Base-by-base conservation (phyloP, 2,113 vertebrate genomes). In the Lepus americanus region DNA sequence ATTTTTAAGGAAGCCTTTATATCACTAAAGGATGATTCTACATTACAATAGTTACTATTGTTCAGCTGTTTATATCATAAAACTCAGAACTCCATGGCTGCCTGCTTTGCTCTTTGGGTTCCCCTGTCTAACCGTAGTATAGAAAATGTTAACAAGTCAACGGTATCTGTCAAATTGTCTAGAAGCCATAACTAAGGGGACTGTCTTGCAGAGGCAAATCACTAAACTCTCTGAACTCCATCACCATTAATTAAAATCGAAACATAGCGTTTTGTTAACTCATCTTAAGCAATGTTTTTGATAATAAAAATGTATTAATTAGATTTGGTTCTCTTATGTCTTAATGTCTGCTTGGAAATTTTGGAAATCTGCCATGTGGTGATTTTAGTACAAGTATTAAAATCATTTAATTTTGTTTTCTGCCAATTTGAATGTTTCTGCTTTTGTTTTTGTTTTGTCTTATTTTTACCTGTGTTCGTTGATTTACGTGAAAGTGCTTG, bases 401-500 rank as follows among this genome's bases (percentile, higher is more conserved):
- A 81, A 96, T 90, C 61, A 89, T 94, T 97, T 97, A 94, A 92
- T 96, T 94, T 81, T 44, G 39, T 44, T 96, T 97, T 95, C 90
- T 89, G 79, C 90, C 73, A 39, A 0, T 95, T 95, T 53, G 64
- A 1, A 10, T 95, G 44, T n/a, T 64, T 82, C 55, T 87, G 1
- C 96, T 89, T 63, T 3, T 33, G n/a, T n/a, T n/a, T n/a, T n/a
- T n/a, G n/a, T 91, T 66, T 80, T 8, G 88, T 29, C 69, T 96
- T 19, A 64, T 95, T 90, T 95, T 96, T 90, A 95, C 92, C 81
- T 97, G 94, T 97, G 81, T 92, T 96, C 83, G 73, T 84, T 97
- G 89, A 33, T 95, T 95, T 95, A 53, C 77, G 59, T 67, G 53
- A 33, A 77, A 64, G 11, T 61, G 70, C 25, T 94, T 29, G 39